Percentiles rank a stretch among this genome's conserved stretches.
Conservation (phyloP, 2,113 vertebrate species). For the Perca schrenkii region DNA sequence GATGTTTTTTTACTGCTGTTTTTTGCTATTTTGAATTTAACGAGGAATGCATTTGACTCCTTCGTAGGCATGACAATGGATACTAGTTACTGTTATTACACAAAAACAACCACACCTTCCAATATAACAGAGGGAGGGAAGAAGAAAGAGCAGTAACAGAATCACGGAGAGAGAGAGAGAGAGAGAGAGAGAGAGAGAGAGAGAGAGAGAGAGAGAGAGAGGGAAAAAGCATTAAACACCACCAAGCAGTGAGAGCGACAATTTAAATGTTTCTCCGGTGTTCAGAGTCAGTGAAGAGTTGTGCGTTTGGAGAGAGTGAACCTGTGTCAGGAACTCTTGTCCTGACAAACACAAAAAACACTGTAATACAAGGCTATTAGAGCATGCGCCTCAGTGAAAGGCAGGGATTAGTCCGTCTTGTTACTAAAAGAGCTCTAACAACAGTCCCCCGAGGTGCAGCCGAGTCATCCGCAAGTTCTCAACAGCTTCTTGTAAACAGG, state of each 20-base stretch:
- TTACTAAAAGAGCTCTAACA: conserved; percentile 64
- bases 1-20: conserved; percentile 53
- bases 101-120: conserved; percentile 50
- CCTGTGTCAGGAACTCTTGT: conserved; percentile 45
- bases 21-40: conserved; percentile 65
- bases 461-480: conserved; percentile 49
- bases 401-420: conserved; percentile 59
- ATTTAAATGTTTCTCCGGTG: conserved; percentile 37
- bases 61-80: conserved; percentile 53
- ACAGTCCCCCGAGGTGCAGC: conserved; percentile 59
- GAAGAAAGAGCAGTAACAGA: background rate
- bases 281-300: conserved; percentile 25
- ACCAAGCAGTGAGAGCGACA: background rate
- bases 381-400: conserved; percentile 54
- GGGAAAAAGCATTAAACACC: conserved; percentile 6
- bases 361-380: conserved; percentile 62
- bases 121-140: conserved; percentile 28
- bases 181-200: background rate
- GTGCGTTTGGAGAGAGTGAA: conserved; percentile 41
- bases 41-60: conserved; percentile 65
- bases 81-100: conserved; percentile 62
- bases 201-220: background rate
- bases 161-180: background rate
- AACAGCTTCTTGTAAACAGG: conserved; percentile 53
- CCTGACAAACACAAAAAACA: conserved; percentile 43